A percentile compares a stretch with the other conserved stretches of the same genome.
phyloP scores from a whole-genome alignment of 2,888 invertebrate genomes.

The Litoditis marina region DNA sequence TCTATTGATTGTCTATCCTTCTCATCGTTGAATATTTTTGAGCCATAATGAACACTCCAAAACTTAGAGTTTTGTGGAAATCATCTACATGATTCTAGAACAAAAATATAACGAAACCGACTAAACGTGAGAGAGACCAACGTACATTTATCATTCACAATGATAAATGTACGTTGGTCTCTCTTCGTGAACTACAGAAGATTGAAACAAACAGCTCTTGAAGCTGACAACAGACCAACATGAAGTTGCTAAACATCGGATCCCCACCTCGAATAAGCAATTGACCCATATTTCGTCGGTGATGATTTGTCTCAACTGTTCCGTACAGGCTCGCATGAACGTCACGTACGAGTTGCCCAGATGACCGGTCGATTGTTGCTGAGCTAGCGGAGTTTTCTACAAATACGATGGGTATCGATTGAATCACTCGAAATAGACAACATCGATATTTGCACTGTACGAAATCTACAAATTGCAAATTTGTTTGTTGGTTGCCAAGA shows the following conservation, averaged over 20 bases:
- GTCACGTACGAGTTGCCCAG: slow-evolving; percentile 91
- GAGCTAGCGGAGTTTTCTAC: slow-evolving; percentile 35
- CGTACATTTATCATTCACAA: too few relatives aligned
- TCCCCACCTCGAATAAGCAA: slow-evolving; percentile 73
- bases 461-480: not conserved
- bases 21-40: too few relatives aligned
- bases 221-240: too few relatives aligned
- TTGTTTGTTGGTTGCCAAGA: not conserved
- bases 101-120: too few relatives aligned
- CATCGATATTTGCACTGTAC: not conserved
- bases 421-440: not conserved
- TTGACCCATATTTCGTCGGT: slow-evolving; percentile 81
- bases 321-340: slow-evolving; percentile 94
- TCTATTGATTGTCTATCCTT: too few relatives aligned
- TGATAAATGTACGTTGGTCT: too few relatives aligned
- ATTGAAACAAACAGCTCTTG: too few relatives aligned
- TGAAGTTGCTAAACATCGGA: slow-evolving; percentile 10
- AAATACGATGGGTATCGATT: slow-evolving; percentile 3
- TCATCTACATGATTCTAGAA: too few relatives aligned
- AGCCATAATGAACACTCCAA: too few relatives aligned
- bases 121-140: too few relatives aligned
- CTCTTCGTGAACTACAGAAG: too few relatives aligned
- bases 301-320: slow-evolving; percentile 94
- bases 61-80: too few relatives aligned
- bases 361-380: slow-evolving; percentile 48